Base-by-base conservation (phyloP, 2,113 vertebrate genomes). In the Paradisaea rubra region DNA sequence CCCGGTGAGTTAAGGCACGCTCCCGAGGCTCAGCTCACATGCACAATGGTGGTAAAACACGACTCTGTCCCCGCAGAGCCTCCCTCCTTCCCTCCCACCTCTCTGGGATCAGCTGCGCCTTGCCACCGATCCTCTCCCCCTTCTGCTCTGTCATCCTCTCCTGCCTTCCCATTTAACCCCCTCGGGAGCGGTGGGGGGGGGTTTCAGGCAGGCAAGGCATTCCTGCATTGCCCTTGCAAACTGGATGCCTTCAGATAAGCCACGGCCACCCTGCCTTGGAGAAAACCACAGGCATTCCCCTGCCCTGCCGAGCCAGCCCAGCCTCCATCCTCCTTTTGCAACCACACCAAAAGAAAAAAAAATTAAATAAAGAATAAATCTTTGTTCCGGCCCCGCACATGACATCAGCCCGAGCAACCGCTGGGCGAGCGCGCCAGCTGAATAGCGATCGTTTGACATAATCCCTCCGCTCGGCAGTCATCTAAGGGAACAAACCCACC, bases 91-190 rank as follows among this genome's bases (percentile, higher is more conserved):
- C 88, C 89, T 88, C 93, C 96, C 93, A 91, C 95, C 92, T 86
- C 85, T 78, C 7, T 2, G 35, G 90, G 78, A 89, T 86, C 94
- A 96, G 92, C 90, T 87, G 88, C 5, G 68, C 45, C 59, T 88
- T 90, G 83, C 90, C 71, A 81, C 66, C 3, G 66, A 77, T 92
- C 78, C 35, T 74, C 88, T 87, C 87, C 79, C 66, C 47, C 50
- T 91, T 79, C 87, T 87, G 93, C 89, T 93, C 89, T 94, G 72
- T 96, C 94, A 92, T 91, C 70, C 81, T 84, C 85, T 87, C 77
- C 82, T 69, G 88, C 91, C 81, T 96, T 95, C 93, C 84, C 56
- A 93, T 80, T 95, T 94, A 95, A 94, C 90, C 79, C 95, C 73
- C 53, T 73, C 77, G 52, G 71, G 89, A 91, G 61, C 56, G 16